Percentiles rank a stretch among this genome's conserved stretches.
These are phyloP conservation scores for Hephaestus fuliginosus DNA, from an alignment of 2,797 vertebrate genomes.

Conservation along the genomic window DNA sequence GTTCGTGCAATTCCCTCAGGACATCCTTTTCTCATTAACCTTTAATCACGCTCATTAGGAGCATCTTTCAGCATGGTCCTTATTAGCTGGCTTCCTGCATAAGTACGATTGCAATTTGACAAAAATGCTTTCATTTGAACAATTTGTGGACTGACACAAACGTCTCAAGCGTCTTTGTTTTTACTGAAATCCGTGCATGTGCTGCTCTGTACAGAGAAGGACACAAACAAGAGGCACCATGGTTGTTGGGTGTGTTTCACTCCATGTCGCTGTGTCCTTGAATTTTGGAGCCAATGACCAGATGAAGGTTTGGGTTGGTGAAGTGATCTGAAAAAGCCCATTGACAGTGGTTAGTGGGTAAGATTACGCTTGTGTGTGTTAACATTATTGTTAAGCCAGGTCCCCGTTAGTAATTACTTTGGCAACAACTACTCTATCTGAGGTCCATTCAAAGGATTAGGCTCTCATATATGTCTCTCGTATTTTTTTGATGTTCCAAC, in stretches of 20 bases:
- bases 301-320: conserved; percentile 72
- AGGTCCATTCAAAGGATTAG: background rate
- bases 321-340: conserved; percentile 82
- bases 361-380: background rate
- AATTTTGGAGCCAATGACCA: conserved; percentile 53
- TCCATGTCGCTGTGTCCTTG: conserved; percentile 47
- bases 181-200: background rate
- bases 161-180: background rate
- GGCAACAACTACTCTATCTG: background rate
- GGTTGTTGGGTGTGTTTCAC: conserved; percentile 31
- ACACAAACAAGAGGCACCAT: background rate
- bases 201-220: background rate
- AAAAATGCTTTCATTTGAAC: background rate
- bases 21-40: conserved; percentile 33
- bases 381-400: background rate
- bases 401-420: background rate
- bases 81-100: background rate
- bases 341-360: background rate
- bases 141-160: background rate
- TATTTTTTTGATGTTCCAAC: too few relatives aligned
- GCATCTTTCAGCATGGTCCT: background rate
- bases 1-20: conserved; percentile 25
- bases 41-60: conserved; percentile 47
- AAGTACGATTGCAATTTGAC: background rate
- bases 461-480: background rate